Evolutionary conservation across 2,888 invertebrate species (phyloP).

Genomic region (Hartigia nigra): DNA sequence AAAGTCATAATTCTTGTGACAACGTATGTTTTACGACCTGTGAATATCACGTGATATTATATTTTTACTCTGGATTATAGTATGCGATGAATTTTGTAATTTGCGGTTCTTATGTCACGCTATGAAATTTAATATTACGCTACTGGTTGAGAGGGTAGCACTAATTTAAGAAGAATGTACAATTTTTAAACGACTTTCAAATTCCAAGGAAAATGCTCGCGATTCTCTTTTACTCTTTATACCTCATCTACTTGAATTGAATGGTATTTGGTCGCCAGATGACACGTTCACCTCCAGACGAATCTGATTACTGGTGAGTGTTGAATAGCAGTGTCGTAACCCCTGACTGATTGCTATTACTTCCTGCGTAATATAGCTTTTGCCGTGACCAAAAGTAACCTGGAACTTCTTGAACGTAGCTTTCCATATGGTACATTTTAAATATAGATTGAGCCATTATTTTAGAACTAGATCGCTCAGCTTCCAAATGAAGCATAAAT

Average conservation of each 20-base stretch:
- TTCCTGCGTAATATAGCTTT: background rate
- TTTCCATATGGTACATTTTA: background rate
- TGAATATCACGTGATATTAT: background rate
- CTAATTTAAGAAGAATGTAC: background rate
- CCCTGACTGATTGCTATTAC: background rate
- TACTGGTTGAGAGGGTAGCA: background rate
- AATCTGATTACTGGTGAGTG: slow-evolving; percentile 31
- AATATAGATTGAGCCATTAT: background rate
- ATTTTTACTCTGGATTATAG: background rate
- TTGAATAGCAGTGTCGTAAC: background rate
- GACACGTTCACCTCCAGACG: slow-evolving; percentile 25
- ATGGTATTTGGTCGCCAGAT: slow-evolving; percentile 40
- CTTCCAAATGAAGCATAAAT: background rate
- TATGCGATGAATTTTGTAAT: background rate
- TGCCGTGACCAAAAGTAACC: background rate
- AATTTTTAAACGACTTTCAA: background rate
- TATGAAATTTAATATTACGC: background rate
- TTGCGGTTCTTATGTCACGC: background rate
- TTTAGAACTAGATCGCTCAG: background rate
- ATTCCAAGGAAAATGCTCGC: slow-evolving; percentile 4
- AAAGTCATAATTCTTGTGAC: background rate
- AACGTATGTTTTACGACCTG: background rate
- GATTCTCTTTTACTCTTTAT: background rate
- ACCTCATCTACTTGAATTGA: background rate
- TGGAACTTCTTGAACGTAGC: background rate